Evolutionary conservation across 1,140 invertebrate genomes (phyloP).

Genomic region (Linepithema humile): DNA sequence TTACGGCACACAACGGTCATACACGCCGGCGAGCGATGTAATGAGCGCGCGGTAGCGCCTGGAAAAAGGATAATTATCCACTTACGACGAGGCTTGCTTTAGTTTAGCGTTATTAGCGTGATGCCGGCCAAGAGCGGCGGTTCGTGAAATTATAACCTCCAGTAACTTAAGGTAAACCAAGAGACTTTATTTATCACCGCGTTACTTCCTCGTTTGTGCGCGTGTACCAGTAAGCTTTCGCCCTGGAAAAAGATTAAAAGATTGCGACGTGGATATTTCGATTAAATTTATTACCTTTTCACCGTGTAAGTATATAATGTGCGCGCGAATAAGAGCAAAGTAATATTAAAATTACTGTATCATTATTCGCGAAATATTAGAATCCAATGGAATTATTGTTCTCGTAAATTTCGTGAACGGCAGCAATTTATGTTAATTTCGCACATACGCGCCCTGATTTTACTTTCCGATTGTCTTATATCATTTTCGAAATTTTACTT

Average conservation of each 20-base stretch:
- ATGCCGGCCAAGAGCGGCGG: slow-evolving; percentile 33
- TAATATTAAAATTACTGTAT: not conserved
- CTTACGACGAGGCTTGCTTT: slow-evolving; percentile 69
- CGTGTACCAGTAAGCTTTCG: not conserved
- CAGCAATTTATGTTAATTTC: not conserved
- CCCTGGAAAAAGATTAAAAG: not conserved
- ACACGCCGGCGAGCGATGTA: slow-evolving; percentile 64
- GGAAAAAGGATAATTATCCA: slow-evolving; percentile 77
- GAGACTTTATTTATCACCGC: slow-evolving; percentile 41
- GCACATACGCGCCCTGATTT: not conserved
- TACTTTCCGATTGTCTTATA: not conserved
- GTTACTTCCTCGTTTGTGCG: slow-evolving; percentile 42
- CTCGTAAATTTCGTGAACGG: not conserved
- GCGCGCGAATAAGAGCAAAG: not conserved
- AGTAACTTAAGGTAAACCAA: slow-evolving; percentile 49
- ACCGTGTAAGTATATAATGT: not conserved
- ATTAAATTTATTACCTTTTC: not conserved
- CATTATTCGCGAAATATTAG: not conserved
- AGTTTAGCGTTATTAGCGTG: slow-evolving; percentile 70
- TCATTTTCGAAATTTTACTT: not conserved
- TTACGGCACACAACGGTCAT: slow-evolving; percentile 21
- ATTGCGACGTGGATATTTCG: not conserved
- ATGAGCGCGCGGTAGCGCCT: slow-evolving; percentile 72
- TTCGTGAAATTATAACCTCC: slow-evolving; percentile 61
- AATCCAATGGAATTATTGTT: not conserved